Percentiles rank a stretch among this genome's conserved stretches.
Conservation (phyloP, 2,888 invertebrate genomes). For the Dichetophora obliterata region DNA sequence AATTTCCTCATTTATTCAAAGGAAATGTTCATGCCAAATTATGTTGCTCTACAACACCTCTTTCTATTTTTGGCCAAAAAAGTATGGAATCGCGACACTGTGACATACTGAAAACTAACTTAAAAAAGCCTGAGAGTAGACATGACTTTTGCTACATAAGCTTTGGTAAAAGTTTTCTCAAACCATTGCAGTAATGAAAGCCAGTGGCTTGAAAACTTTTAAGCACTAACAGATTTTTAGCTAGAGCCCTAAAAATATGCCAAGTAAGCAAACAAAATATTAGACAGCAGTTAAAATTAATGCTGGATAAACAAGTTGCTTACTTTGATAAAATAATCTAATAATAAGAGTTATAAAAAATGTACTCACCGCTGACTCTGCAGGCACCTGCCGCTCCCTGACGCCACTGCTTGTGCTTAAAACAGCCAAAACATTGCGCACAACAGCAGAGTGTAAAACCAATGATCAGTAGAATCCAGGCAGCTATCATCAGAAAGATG, state of each 20-base stretch:
- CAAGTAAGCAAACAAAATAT: background rate
- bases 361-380: slow-evolving; percentile 27
- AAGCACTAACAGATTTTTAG: background rate
- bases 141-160: background rate
- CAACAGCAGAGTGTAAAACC: slow-evolving; percentile 66
- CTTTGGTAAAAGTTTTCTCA: too few species aligned
- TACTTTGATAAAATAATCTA: background rate
- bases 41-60: too few species aligned
- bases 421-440: slow-evolving; percentile 60
- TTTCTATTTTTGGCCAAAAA: too few species aligned
- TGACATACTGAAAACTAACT: too few species aligned
- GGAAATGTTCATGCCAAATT: too few species aligned
- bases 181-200: too few species aligned
- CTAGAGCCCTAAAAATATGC: too few species aligned
- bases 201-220: background rate
- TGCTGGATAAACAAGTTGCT: background rate
- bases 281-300: background rate
- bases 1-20: too few species aligned
- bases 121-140: background rate
- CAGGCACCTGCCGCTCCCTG: slow-evolving; percentile 44
- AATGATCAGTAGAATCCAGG: slow-evolving; percentile 64
- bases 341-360: background rate
- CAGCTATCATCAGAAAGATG: slow-evolving; percentile 63
- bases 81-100: too few species aligned
- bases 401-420: slow-evolving; percentile 41